Evolutionary conservation across 2,888 invertebrate species (phyloP), one percentile per base, ranked within the genome.

Genomic region (Tinea semifulvella): DNA sequence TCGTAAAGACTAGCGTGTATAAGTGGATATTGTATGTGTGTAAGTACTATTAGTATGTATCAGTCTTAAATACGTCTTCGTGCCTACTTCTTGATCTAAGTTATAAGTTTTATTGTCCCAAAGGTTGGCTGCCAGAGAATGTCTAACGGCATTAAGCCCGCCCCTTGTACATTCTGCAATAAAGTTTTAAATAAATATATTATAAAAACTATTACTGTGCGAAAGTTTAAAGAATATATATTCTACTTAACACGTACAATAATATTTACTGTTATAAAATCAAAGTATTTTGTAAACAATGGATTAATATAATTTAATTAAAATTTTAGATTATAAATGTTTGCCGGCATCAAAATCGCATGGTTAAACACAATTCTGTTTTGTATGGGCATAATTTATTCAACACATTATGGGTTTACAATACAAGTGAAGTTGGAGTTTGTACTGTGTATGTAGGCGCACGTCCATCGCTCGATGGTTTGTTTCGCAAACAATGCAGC

Each of bases 401-500:
- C 17, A 2, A 18, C n/a, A 36, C 18, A 36, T 18, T 36, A 36
- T 16, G 36, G 14, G 36, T 6, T 22, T 36, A 36, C 36, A 36
- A 36, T 36, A 18, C 40, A 40, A 40, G 19, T 31, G 20, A 17
- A 40, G 40, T 14, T 11, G n/a, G 31, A 31, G 14, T 19, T 40
- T 40, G 19, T 17, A 36, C 8, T 11, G 5, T 11, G 36, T 18
- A 14, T 18, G 22, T 40, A 22, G 22, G 22, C 40, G 17, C 11
- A 40, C 40, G 40, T 40, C 40, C 14, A 40, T 40, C 40, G 20
- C 13, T 17, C 19, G 22, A 14, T 8, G 20, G 40, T 40, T 16
- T 40, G 40, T 40, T 39, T 11, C 3, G 20, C 39, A 40, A 40
- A 40, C 40, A 40, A 40, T 40, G 40, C 40, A 40, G 20, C 22